Evolutionary conservation across 1,140 invertebrate species (phyloP).

Genomic region (Augochlora pura): DNA sequence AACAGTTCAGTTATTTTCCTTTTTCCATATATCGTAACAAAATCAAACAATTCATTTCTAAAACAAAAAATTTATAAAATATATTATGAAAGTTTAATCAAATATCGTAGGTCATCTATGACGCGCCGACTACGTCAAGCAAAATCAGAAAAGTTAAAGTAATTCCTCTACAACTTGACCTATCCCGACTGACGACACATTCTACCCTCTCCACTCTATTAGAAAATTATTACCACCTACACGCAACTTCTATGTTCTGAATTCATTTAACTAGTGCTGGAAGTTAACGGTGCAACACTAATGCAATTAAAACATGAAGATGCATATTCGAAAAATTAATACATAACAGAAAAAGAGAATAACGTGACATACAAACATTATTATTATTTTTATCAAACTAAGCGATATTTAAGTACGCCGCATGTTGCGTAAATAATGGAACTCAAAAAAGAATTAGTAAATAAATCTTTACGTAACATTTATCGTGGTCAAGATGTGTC

Average conservation of each 20-base stretch:
- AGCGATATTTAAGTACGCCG: neutral
- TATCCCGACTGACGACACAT: neutral
- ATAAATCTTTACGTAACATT: conserved; percentile 14
- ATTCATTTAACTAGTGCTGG: neutral
- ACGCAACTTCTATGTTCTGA: neutral
- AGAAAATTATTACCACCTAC: neutral
- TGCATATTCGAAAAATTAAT: neutral
- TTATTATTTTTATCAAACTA: conserved; percentile 4
- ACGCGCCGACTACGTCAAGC: neutral
- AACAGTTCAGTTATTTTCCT: neutral
- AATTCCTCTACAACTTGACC: neutral
- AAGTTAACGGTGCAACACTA: neutral
- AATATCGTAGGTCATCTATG: neutral
- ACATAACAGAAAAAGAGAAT: neutral
- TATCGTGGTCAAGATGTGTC: neutral
- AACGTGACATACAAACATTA: neutral
- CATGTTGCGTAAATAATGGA: neutral
- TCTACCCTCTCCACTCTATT: neutral
- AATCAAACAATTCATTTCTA: neutral
- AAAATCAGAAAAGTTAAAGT: neutral
- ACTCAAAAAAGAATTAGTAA: neutral
- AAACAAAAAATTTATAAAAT: neutral
- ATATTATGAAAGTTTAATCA: no score
- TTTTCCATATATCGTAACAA: neutral
- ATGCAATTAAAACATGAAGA: neutral